Conservation (phyloP, 2,797 vertebrate genomes). For the Champsocephalus esox region DNA sequence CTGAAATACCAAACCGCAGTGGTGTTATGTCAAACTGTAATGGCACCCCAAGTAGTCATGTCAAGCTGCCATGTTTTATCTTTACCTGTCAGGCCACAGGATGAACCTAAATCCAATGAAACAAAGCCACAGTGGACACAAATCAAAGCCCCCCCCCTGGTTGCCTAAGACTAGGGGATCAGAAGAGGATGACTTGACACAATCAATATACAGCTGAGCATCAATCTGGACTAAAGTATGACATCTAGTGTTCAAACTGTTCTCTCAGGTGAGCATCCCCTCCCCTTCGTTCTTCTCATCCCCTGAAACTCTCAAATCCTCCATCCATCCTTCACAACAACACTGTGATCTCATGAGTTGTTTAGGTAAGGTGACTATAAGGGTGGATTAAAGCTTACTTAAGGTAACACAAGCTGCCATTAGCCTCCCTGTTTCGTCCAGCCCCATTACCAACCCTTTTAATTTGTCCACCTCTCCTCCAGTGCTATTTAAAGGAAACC, state of each 20-base stretch:
- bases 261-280: constrained; percentile 12
- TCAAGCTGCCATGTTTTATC: constrained; percentile 50
- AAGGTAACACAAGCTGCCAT: constrained; percentile 69
- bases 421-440: constrained; percentile 32
- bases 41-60: constrained; percentile 35
- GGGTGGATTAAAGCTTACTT: constrained; percentile 59
- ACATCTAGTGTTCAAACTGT: background rate
- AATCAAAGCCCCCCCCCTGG: constrained; percentile 17
- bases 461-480: constrained; percentile 47
- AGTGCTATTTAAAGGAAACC: constrained; percentile 77
- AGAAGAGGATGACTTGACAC: constrained; percentile 39
- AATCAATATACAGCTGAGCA: constrained; percentile 29
- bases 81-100: constrained; percentile 44
- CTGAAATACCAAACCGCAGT: constrained; percentile 50
- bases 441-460: constrained; percentile 41
- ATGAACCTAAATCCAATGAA: constrained; percentile 46
- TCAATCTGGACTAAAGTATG: constrained; percentile 14
- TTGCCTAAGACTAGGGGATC: constrained; percentile 16
- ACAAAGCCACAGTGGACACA: constrained; percentile 10
- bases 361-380: constrained; percentile 27
- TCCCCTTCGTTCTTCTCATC: background rate
- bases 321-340: background rate
- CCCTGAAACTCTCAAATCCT: constrained; percentile 15
- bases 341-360: background rate
- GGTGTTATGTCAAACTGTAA: constrained; percentile 63